Percentiles rank a stretch among this genome's conserved stretches.
Conservation (phyloP, 2,888 invertebrate genomes). For the Ligdia adustata region DNA sequence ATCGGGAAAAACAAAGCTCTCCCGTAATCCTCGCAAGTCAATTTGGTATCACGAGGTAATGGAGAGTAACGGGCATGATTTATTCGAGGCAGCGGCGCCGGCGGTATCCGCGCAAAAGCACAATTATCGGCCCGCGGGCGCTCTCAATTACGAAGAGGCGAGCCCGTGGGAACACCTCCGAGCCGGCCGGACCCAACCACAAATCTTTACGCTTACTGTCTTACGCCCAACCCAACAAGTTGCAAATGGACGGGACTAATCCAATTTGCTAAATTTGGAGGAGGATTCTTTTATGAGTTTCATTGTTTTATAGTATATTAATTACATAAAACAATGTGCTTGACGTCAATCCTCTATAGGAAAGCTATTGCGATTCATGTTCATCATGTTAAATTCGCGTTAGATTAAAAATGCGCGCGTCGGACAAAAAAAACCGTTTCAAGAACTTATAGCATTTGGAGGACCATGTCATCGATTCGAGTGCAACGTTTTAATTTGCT, state of each 20-base stretch:
- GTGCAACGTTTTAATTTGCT: conserved; percentile 82
- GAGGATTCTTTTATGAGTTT: conserved; percentile 20
- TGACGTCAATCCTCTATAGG: too few relatives aligned
- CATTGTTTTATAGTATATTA: neutral
- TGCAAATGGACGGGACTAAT: conserved; percentile 46
- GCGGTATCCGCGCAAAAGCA: conserved; percentile 69
- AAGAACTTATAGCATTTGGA: conserved; percentile 70
- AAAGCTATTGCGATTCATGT: too few relatives aligned
- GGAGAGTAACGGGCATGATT: conserved; percentile 83
- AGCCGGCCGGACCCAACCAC: conserved; percentile 64
- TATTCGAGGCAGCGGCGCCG: conserved; percentile 64
- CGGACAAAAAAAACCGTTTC: conserved; percentile 62
- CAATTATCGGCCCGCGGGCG: conserved; percentile 83
- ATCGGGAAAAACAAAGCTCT: conserved; percentile 41
- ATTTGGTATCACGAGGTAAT: conserved; percentile 82
- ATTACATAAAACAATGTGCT: conserved; percentile 22
- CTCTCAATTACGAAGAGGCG: conserved; percentile 82
- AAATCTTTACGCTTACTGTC: conserved; percentile 72
- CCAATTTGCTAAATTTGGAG: conserved; percentile 26
- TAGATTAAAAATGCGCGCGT: too few relatives aligned
- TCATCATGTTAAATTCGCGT: too few relatives aligned
- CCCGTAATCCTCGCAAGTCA: conserved; percentile 69
- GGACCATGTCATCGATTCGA: conserved; percentile 67
- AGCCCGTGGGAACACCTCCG: conserved; percentile 78
- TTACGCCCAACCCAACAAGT: conserved; percentile 65